Percentiles rank a stretch among this genome's conserved stretches.
These are phyloP conservation scores for Meteorus sp. DNA, from an alignment of 1,140 invertebrate species.

Conservation along the genomic window DNA sequence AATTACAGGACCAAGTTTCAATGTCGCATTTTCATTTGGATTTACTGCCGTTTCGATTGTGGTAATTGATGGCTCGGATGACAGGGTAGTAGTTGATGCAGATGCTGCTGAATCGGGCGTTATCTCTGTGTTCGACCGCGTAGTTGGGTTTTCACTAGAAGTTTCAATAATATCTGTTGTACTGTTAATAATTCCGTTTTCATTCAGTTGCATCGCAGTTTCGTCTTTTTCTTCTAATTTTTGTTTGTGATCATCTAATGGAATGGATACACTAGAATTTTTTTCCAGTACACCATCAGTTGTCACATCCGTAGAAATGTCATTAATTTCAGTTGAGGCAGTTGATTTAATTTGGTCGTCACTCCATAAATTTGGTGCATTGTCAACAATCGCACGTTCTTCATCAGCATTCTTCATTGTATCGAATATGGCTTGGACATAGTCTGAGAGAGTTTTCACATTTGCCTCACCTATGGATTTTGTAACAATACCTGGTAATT, in stretches of 20 bases:
- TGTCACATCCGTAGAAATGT: neutral
- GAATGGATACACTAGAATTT: neutral
- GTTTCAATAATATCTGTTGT: no score
- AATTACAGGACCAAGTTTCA: slow-evolving; percentile 60
- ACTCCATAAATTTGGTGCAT: slow-evolving; percentile 14
- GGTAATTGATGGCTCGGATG: slow-evolving; percentile 45
- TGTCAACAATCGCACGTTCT: slow-evolving; percentile 21
- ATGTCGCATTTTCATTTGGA: neutral
- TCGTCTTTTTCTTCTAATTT: neutral
- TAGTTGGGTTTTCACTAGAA: no score
- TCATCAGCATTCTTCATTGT: slow-evolving; percentile 50
- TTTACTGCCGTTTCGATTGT: slow-evolving; percentile 32
- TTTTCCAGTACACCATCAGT: neutral
- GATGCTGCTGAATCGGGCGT: no score
- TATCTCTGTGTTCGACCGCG: no score
- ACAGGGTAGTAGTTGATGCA: slow-evolving; percentile 7
- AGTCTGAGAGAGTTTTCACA: slow-evolving; percentile 46
- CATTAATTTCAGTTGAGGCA: neutral
- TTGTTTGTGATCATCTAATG: neutral
- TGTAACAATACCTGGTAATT: slow-evolving; percentile 25
- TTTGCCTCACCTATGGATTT: slow-evolving; percentile 29
- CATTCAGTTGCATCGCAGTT: neutral
- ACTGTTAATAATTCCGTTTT: no score
- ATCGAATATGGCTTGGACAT: slow-evolving; percentile 55
- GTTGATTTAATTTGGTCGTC: slow-evolving; percentile 14